Evolutionary conservation across 2,113 vertebrate species (phyloP).

Genomic region (Chamaea fasciata): DNA sequence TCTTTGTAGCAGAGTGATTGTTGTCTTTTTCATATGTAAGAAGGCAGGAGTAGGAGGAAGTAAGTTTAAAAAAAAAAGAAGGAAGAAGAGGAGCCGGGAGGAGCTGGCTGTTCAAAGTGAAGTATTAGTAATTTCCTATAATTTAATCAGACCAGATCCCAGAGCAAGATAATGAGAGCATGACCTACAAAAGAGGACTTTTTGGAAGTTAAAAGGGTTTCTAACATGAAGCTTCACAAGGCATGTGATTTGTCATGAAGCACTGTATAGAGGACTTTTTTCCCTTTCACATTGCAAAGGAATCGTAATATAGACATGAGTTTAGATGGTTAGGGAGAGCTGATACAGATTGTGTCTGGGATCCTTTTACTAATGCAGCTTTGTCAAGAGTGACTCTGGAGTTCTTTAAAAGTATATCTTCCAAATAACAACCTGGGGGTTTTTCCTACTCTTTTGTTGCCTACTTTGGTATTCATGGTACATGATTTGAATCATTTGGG

Average conservation of each 20-base stretch:
- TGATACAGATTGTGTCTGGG: background rate
- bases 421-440: background rate
- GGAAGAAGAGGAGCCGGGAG: conserved; percentile 35
- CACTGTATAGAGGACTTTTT: background rate
- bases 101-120: conserved; percentile 61
- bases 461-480: background rate
- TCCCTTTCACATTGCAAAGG: background rate
- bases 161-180: conserved; percentile 73
- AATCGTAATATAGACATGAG: background rate
- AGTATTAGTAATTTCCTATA: conserved; percentile 74
- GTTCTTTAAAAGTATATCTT: background rate
- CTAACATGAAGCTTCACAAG: conserved; percentile 51
- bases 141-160: conserved; percentile 75
- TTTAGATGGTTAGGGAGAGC: background rate
- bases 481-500: background rate
- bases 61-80: conserved; percentile 15
- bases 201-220: conserved; percentile 61
- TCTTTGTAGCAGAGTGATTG: background rate
- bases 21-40: conserved; percentile 8
- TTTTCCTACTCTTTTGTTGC: background rate
- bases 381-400: background rate
- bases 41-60: conserved; percentile 42
- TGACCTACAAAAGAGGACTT: conserved; percentile 73
- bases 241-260: conserved; percentile 52
- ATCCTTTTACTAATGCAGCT: background rate